These are phyloP conservation scores for Nasalis larvatus DNA, from an alignment of 2,113 vertebrate species.

Conservation along the genomic window DNA sequence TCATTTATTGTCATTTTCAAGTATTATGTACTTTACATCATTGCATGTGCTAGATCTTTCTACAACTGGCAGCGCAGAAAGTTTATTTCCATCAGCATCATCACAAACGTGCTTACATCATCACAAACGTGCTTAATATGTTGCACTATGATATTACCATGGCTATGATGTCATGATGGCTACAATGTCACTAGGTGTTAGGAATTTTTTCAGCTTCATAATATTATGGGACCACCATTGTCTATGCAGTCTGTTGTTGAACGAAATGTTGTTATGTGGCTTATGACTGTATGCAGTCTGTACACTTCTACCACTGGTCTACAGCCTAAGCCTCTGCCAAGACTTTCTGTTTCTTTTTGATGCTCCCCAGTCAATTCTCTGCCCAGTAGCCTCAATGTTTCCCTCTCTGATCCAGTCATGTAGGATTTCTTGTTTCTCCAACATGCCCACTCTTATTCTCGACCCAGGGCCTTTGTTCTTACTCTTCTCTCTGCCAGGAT, in stretches of 20 bases:
- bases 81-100: not conserved
- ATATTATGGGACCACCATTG: not conserved
- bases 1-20: not conserved
- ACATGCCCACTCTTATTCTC: not conserved
- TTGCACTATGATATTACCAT: not conserved
- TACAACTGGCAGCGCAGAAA: not conserved
- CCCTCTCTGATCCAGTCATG: not conserved
- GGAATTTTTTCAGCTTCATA: not conserved
- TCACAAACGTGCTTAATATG: not conserved
- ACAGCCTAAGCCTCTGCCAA: not conserved
- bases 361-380: not conserved
- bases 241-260: not conserved
- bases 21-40: not conserved
- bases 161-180: not conserved
- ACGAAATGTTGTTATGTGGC: fast-evolving
- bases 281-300: not conserved
- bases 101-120: not conserved
- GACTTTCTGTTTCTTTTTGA: not conserved
- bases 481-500: not conserved
- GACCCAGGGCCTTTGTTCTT: not conserved
- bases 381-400: not conserved
- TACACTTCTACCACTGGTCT: not conserved
- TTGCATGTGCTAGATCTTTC: not conserved
- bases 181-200: not conserved
- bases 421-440: not conserved